Percentiles rank a stretch among this genome's conserved stretches.
Evolutionary conservation across 1,140 invertebrate species (phyloP).

Genomic region (Pemphigus obesinymphae): DNA sequence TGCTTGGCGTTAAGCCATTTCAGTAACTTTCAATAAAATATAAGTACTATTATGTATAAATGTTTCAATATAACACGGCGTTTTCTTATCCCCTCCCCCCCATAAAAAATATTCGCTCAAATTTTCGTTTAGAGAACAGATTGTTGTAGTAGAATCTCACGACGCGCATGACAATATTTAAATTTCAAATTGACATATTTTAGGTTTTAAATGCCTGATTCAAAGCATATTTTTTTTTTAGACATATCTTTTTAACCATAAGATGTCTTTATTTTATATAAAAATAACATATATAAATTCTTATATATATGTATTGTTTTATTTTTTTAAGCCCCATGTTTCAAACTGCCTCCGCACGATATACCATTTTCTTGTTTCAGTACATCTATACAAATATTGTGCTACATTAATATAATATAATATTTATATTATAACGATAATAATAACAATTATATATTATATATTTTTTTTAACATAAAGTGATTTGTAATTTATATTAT

Average conservation of each 20-base stretch:
- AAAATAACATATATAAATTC: too few relatives aligned
- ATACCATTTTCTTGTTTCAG: background rate
- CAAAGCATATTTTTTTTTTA: too few relatives aligned
- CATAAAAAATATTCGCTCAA: background rate
- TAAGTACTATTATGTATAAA: too few relatives aligned
- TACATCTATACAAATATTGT: background rate
- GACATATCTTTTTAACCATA: too few relatives aligned
- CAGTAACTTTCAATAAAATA: too few relatives aligned
- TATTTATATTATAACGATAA: background rate
- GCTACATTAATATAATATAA: background rate
- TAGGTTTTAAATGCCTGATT: too few relatives aligned
- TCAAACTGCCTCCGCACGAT: background rate
- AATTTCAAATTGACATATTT: background rate
- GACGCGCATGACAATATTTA: background rate
- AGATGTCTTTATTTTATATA: too few relatives aligned
- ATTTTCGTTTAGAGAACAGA: background rate
- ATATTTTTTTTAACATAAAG: background rate
- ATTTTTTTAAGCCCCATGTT: background rate
- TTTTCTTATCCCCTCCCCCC: too few relatives aligned
- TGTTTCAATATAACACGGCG: too few relatives aligned
- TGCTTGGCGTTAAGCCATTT: constrained; percentile 16
- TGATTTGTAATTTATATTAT: constrained; percentile 14
- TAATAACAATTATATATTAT: background rate
- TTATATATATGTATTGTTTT: too few relatives aligned
- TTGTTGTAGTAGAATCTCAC: constrained; percentile 12